Base-by-base conservation (phyloP, 2,888 invertebrate genomes). In the Ellobium chinense region DNA sequence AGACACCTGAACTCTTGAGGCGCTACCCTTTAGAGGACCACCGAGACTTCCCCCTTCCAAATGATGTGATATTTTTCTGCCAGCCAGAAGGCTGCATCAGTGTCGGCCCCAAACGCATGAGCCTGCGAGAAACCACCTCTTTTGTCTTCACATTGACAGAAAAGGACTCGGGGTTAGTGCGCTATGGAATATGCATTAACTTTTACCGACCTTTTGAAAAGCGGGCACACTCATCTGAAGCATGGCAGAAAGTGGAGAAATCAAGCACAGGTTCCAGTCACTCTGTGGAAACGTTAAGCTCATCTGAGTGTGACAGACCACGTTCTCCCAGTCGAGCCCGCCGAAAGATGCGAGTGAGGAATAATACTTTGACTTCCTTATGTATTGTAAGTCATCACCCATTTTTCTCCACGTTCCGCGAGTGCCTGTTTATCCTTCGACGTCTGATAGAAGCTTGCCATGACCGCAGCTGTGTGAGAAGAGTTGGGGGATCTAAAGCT, bases 1-100 rank as follows among this genome's bases (percentile, higher is more conserved):
- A 98, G 96, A 96, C 97, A 18, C 99, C 99, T 21, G 98, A 99
- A 93, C 94, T 99, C 76, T 94, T 99, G 78, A 95, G 99, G 29
- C 95, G 94, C 21, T 99, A 98, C 93, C 99, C 99, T 1, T 95
- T 97, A 34, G 97, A 97, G 88, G 98, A 99, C 94, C 99, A 99
- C 94, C 96, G 96, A 75, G 99, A 99, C 94, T 99, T 99, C 93
- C 97, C 97, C 0, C 94, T 99, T 89, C 99, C 99, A 0, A 94
- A 98, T 91, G 99, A 99, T 93, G 99, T 99, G 95, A 98, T 99
- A 36, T 99, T 98, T 94, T 99, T 99, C 94, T 99, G 99, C 92
- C 99, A 99, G 93, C 99, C 99, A 1, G 99, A 99, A 94, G 99
- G 99, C 78, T 99, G 99, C 93, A 96, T 94, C 75, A 94, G 94